Percentiles rank a stretch among this genome's conserved stretches.
Conservation (phyloP, 2,113 vertebrate genomes). For the Upupa epops region DNA sequence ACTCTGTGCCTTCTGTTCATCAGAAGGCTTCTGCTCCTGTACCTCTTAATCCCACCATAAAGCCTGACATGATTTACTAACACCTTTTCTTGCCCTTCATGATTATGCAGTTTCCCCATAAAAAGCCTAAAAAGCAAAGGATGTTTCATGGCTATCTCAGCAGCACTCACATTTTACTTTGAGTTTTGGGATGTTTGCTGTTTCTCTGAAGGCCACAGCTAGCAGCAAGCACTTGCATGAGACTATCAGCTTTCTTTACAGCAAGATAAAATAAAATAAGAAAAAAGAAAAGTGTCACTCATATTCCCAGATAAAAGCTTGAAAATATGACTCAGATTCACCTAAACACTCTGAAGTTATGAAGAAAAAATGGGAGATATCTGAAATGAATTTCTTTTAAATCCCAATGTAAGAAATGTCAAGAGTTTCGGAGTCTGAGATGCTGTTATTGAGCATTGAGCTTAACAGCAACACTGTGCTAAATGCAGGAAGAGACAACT, state of each 20-base stretch:
- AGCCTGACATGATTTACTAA: not conserved
- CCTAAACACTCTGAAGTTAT: not conserved
- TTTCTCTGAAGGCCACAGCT: not conserved
- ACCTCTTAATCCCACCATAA: conserved; percentile 33
- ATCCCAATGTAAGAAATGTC: not conserved
- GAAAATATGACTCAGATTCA: not conserved
- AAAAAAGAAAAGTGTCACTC: not conserved
- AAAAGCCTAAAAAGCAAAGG: not conserved
- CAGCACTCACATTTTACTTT: not conserved
- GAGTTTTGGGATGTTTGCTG: not conserved
- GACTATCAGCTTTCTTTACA: not conserved
- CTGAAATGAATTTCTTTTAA: not conserved
- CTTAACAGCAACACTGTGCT: not conserved
- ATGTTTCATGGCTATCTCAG: not conserved
- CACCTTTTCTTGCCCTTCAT: conserved; percentile 5
- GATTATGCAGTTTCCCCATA: not conserved
- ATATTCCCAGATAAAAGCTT: not conserved
- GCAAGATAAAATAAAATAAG: not conserved
- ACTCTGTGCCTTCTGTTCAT: conserved; percentile 54
- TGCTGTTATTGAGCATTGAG: rapidly evolving
- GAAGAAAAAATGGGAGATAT: not conserved
- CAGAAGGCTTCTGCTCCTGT: conserved; percentile 39
- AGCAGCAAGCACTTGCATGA: not conserved
- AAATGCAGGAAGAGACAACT: not conserved
- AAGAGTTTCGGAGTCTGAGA: not conserved